Evolutionary conservation across 2,888 invertebrate species (phyloP), one percentile per base, ranked within the genome.

Genomic region (Rhopalosiphum nymphaeae): DNA sequence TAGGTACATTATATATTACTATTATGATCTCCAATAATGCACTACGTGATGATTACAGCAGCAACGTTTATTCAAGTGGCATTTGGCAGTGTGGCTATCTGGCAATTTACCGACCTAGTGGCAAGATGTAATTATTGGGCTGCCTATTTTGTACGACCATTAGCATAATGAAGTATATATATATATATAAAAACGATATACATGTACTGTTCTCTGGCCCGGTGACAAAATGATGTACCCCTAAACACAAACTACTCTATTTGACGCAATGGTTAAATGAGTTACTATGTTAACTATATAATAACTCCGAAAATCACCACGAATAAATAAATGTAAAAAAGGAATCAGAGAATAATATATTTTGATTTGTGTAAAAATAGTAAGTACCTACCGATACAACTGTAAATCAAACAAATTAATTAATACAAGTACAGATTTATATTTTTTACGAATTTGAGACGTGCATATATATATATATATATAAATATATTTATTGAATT

Each of bases 91-190:
- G 11, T 1, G 11, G 84, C 36, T 57, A 16, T 86, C 44, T n/a
- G 57, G 61, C 87, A 88, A 67, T 53, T 88, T 88, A 21, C 67
- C 53, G 88, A 88, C 53, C 78, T 36, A 21, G 67, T 29, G 11
- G 16, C 88, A 67, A 21, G 92, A 13, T 87, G 87, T 78, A 78
- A 78, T 78, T 78, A 87, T 92, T 87, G 92, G 36, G 13, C 88
- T 53, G 92, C 67, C 92, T 42, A n/a, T 92, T 92, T 67, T 29
- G 92, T 42, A 49, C 53, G 42, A 49, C 61, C 67, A 67, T 92
- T 92, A 92, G 49, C 91, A 61, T 87, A 92, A 87, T 61, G 44
- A 29, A 61, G 61, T 91, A 87, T 49, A 29, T 42, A 67, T 49
- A 85, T 85, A 44, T 25, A 25, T 61, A 53, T 53, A 29, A 29